Evolutionary conservation across 1,140 invertebrate species (phyloP), one percentile per base, ranked within the genome.

Genomic region (Camponotus pennsylvanicus): DNA sequence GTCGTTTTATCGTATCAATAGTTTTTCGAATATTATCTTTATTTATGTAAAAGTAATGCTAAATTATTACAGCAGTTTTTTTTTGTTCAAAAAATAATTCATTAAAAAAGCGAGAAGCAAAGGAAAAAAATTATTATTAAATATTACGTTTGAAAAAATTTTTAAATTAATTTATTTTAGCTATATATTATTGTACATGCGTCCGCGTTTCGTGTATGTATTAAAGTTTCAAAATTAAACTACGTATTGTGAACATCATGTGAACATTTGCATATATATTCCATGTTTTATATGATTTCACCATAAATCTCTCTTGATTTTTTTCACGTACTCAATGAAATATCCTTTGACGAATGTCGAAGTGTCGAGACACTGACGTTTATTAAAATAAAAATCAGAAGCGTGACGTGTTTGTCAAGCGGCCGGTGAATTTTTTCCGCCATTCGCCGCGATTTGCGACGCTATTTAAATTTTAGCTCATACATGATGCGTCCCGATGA

Each of bases 371-470:
- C 6, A 66, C 18, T 57, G 64, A 69, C 37, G 55, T 75, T 83
- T 49, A 63, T 83, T 75, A 75, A 61, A 75, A 83, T 42, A 8
- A 73, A 40, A 49, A 55, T 83, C 79, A 83, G 55, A 21, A 73
- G 11, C 13, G 40, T 40, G 79, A 83, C 69, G 27, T 27, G 27
- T 83, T 75, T 55, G 55, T 83, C 69, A 83, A 71, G 18, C 9
- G 34, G 34, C 2, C 37, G 37, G 27, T 42, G 18, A 42, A 73
- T 40, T 59, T 61, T 61, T 59, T 7, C 21, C 15, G 21, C 0
- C 18, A 15, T 21, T 32, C 37, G n/a, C 21, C 57, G n/a, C 40
- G 52, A 70, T 70, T 82, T 27, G 37, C 15, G 52, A 7, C 11
- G 52, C 27, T 42, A 59, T 82, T 73, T 59, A 73, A 82, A 80